Evolutionary conservation across 2,113 vertebrate genomes (phyloP).

Genomic region (Oreotrochilus melanogaster): DNA sequence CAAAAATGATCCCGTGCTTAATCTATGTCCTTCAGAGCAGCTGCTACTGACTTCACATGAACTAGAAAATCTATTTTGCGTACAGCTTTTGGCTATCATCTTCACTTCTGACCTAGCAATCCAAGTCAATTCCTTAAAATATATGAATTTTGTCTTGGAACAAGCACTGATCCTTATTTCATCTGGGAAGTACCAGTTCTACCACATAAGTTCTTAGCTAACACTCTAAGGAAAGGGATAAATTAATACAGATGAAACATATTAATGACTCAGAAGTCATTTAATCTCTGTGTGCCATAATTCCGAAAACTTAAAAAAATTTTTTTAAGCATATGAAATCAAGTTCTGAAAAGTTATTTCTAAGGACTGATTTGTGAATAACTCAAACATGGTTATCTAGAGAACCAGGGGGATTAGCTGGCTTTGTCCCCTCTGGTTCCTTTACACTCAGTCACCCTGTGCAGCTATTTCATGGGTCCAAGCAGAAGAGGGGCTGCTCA

Average conservation of each 20-base stretch:
- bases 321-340: background rate
- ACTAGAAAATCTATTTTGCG: background rate
- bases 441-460: background rate
- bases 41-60: background rate
- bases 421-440: background rate
- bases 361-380: background rate
- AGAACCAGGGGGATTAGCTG: background rate
- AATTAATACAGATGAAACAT: background rate
- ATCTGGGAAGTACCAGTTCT: background rate
- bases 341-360: background rate
- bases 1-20: background rate
- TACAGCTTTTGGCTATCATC: background rate
- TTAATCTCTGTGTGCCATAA: background rate
- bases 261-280: background rate
- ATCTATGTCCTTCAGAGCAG: background rate
- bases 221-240: background rate
- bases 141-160: background rate
- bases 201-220: background rate
- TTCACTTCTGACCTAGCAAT: background rate
- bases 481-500: background rate
- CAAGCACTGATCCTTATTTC: background rate
- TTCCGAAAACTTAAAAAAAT: background rate
- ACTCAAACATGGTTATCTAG: background rate
- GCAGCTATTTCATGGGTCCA: background rate
- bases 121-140: background rate